These are phyloP conservation scores for Dendrophyllia cribrosa DNA, from an alignment of 64 coral and sea anemone genomes.

Conservation along the genomic window DNA sequence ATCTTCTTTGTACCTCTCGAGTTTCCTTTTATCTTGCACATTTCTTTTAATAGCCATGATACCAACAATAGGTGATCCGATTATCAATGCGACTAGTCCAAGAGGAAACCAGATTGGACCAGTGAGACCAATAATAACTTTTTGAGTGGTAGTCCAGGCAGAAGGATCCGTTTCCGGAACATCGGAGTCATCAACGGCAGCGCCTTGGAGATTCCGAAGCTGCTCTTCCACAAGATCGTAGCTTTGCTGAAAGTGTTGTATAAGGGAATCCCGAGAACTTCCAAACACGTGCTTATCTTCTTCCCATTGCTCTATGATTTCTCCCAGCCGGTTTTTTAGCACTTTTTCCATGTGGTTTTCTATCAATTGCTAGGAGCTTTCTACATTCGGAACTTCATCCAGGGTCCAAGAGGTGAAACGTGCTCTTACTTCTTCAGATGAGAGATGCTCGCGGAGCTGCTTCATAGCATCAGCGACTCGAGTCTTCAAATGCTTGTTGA, in stretches of 20 bases:
- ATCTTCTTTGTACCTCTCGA: not conserved
- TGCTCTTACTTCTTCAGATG: constrained; percentile 2
- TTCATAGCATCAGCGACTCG: not conserved
- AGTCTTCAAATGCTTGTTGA: not conserved
- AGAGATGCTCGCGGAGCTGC: not conserved
- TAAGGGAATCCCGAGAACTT: not conserved
- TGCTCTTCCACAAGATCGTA: constrained; percentile 3
- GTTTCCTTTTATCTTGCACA: not conserved
- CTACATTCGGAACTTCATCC: not conserved
- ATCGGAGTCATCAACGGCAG: not conserved
- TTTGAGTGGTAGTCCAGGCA: not conserved
- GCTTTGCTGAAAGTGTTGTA: not conserved
- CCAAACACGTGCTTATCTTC: constrained; percentile 15
- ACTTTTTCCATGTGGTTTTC: not conserved
- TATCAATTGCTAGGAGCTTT: not conserved
- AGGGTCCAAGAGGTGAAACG: not conserved
- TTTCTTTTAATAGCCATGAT: constrained; percentile 2
- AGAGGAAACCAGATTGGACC: constrained; percentile 11
- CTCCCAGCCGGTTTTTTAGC: not conserved
- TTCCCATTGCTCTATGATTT: constrained; percentile 18
- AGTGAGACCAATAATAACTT: not conserved
- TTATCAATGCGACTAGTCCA: not conserved
- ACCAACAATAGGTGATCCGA: not conserved
- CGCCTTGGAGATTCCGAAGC: constrained; percentile 5
- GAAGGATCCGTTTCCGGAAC: not conserved